Evolutionary conservation across 2,797 vertebrate genomes (phyloP), one percentile per base, ranked within the genome.

Genomic region (Gymnoscopelus microlampas): DNA sequence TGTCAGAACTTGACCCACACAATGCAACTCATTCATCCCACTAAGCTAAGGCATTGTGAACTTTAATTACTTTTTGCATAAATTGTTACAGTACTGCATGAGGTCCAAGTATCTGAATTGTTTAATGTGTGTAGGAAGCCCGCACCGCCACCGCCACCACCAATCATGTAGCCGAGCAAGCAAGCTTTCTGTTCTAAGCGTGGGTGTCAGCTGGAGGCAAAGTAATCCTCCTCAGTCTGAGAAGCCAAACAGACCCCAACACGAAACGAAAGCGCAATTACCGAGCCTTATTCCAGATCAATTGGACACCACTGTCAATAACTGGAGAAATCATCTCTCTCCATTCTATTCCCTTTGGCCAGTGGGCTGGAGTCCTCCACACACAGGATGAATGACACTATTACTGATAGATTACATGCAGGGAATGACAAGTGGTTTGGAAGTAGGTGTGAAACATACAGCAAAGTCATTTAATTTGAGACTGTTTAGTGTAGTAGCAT

Each of bases 261-360:
- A 91, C 89, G 71, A 91, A 89, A 89, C 84, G 76, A 82, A 74
- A 87, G 83, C 77, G 78, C 84, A 90, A 91, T 92, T 89, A 91
- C 66, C 67, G 61, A 70, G 76, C 76, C 70, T 83, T 68, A 83
- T 88, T 88, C 65, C 83, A 85, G 78, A 92, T 88, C 86, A 89
- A 80, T 60, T 66, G 72, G 76, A 87, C 13, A 65, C 75, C 81
- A 73, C 63, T 64, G 39, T 63, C 85, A 83, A 87, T 89, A 81
- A 90, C 67, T 7, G 61, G 32, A 48, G 66, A 70, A 60, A 44
- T 57, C 57, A 59, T 68, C 70, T 71, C 60, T 55, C 57, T 76
- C 51, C 69, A 47, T 49, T 12, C 57, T 8, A 44, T 44, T 77
- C 60, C 60, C 63, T 67, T 60, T 72, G 70, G 48, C 26, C 26